phyloP scores from a whole-genome alignment of 2,113 vertebrate genomes.

The Anoura caudifer region DNA sequence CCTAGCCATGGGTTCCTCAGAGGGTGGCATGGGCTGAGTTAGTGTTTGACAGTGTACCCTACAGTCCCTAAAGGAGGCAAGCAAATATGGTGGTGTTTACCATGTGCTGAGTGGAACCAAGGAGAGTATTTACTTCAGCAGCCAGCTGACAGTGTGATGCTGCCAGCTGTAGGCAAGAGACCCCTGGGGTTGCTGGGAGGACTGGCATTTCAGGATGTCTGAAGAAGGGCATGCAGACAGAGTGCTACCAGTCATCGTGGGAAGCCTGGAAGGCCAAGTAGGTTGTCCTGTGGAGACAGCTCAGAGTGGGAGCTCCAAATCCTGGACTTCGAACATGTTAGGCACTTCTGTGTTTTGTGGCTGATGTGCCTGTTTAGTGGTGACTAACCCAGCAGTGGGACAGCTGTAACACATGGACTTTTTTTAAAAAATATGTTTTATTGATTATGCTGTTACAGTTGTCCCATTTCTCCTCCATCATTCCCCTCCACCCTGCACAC shows the following conservation, averaged over 20 bases:
- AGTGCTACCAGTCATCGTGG: neutral
- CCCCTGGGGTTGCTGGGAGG: neutral
- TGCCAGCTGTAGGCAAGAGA: neutral
- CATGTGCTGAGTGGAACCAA: neutral
- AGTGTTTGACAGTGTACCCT: neutral
- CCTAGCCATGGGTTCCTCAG: neutral
- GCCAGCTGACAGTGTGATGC: neutral
- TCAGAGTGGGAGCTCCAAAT: neutral
- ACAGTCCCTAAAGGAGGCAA: neutral
- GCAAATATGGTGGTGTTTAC: neutral
- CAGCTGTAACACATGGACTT: neutral
- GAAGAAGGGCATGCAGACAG: neutral
- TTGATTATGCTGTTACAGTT: too few relatives aligned
- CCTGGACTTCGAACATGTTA: neutral
- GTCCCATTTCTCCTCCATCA: too few relatives aligned
- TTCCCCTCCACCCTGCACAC: too few relatives aligned
- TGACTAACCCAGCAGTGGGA: neutral
- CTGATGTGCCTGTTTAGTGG: neutral
- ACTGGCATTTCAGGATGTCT: neutral
- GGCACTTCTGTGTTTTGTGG: neutral
- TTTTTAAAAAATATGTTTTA: too few relatives aligned
- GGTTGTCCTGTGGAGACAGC: neutral
- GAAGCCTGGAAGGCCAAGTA: neutral
- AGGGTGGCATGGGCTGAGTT: neutral
- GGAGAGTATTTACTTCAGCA: neutral